phyloP scores from a whole-genome alignment of 1,140 invertebrate species.

The Nephila pilipes region DNA sequence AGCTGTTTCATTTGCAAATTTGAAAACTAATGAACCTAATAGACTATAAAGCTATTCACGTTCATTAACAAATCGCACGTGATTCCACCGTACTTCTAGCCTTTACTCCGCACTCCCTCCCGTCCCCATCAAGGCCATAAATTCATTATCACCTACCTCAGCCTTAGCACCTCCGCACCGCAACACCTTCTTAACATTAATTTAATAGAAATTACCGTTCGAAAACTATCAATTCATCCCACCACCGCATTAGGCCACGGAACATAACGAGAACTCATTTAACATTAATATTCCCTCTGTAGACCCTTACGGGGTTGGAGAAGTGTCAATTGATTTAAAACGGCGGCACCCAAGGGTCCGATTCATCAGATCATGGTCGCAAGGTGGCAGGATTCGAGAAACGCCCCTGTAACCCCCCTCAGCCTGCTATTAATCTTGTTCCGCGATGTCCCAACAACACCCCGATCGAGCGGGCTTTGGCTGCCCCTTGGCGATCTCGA shows the following conservation, averaged over 20 bases:
- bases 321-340: constrained; percentile 55
- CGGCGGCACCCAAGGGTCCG: constrained; percentile 43
- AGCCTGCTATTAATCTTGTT: constrained; percentile 51
- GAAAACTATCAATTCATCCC: not conserved
- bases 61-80: too few species aligned
- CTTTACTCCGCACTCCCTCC: not conserved
- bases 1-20: too few species aligned
- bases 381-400: constrained; percentile 47
- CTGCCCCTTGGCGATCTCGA: too few species aligned
- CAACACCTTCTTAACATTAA: not conserved
- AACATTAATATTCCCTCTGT: constrained; percentile 33
- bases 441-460: constrained; percentile 18
- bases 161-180: not conserved
- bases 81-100: too few species aligned
- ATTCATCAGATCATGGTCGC: constrained; percentile 54
- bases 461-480: not conserved
- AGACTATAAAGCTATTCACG: too few species aligned
- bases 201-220: not conserved
- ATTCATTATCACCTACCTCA: not conserved
- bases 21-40: too few species aligned
- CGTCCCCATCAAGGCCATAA: not conserved
- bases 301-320: not conserved
- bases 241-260: not conserved
- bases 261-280: not conserved
- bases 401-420: constrained; percentile 22